Evolutionary conservation across 2,797 vertebrate genomes (phyloP).

Genomic region (Pelochelys cantorii): DNA sequence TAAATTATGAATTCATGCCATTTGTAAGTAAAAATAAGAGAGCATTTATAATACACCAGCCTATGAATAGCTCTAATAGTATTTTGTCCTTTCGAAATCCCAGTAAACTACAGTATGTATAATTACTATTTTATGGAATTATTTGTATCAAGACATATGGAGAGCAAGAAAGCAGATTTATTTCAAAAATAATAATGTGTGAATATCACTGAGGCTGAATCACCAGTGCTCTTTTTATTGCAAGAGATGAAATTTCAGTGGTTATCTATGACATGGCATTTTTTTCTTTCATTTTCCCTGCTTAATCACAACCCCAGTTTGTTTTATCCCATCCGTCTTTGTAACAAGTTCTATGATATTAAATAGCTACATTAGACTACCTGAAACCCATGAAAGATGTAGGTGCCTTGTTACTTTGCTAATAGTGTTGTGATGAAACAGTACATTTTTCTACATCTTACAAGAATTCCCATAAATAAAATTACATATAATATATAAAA

Average conservation of each 20-base stretch:
- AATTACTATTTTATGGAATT: slow-evolving; percentile 32
- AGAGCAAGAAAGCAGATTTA: slow-evolving; percentile 4
- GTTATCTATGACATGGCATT: neutral
- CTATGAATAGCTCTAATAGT: slow-evolving; percentile 46
- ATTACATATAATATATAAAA: neutral
- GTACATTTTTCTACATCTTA: neutral
- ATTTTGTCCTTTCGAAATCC: slow-evolving; percentile 58
- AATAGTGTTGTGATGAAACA: neutral
- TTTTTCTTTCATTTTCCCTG: neutral
- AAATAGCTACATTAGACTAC: neutral
- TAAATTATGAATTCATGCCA: slow-evolving; percentile 28
- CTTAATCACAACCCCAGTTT: neutral
- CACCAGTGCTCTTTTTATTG: neutral
- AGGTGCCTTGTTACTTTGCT: neutral
- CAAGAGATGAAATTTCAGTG: neutral
- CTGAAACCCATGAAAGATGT: neutral
- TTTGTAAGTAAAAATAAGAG: slow-evolving; percentile 7
- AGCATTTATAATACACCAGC: neutral
- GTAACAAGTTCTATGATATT: neutral
- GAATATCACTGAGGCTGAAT: neutral
- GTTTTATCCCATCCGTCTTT: neutral
- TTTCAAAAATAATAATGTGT: slow-evolving; percentile 22
- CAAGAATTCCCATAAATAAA: neutral
- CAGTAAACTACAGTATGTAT: slow-evolving; percentile 1
- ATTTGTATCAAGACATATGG: slow-evolving; percentile 35